phyloP scores from a whole-genome alignment of 2,888 invertebrate genomes.

The Megastigmus dorsalis region DNA sequence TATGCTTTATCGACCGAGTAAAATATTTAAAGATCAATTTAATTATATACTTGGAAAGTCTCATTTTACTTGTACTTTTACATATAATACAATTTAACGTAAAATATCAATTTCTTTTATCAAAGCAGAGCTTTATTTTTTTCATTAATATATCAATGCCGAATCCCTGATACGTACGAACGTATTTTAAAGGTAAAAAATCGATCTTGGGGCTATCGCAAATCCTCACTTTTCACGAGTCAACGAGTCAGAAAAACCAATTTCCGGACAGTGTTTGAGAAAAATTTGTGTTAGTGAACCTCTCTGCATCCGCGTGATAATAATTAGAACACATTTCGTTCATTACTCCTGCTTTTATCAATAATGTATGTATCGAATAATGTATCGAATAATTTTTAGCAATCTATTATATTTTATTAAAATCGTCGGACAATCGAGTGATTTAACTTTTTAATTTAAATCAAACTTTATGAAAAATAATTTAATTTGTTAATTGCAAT shows the following conservation, averaged over 20 bases:
- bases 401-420: no score
- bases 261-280: conserved; percentile 38
- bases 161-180: conserved; percentile 22
- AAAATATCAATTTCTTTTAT: neutral
- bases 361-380: no score
- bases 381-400: no score
- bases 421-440: no score
- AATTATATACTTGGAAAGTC: no score
- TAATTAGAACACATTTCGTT: neutral
- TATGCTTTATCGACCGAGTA: no score
- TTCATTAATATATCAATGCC: conserved; percentile 20
- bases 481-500: no score
- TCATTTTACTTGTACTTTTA: no score
- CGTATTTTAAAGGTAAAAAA: conserved; percentile 39
- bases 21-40: no score
- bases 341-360: no score
- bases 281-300: conserved; percentile 26
- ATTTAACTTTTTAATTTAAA: no score
- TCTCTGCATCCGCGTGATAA: conserved; percentile 25
- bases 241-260: conserved; percentile 48
- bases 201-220: conserved; percentile 35
- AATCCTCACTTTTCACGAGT: conserved; percentile 47
- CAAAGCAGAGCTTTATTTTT: neutral
- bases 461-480: neutral
- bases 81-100: no score